Evolutionary conservation across 2,113 vertebrate genomes (phyloP).

Genomic region (Pipa parva): DNA sequence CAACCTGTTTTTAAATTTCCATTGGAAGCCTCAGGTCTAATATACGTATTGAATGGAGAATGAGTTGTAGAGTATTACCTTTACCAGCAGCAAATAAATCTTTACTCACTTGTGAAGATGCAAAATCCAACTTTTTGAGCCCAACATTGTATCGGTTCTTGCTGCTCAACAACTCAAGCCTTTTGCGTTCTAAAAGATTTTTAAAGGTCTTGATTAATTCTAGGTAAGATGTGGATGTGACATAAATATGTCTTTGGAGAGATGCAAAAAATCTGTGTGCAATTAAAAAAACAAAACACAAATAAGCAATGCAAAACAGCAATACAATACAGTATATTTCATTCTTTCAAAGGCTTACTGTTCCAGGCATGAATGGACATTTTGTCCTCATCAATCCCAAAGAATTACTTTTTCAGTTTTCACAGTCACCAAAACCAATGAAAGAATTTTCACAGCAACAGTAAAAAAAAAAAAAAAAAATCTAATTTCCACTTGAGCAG

Average conservation of each 20-base stretch:
- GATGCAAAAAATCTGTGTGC: constrained; percentile 48
- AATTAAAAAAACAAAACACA: constrained; percentile 50
- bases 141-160: constrained; percentile 47
- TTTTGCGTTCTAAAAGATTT: constrained; percentile 51
- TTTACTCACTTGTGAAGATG: constrained; percentile 46
- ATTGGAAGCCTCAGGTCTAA: constrained; percentile 28
- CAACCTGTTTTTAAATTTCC: constrained; percentile 44
- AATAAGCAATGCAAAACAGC: constrained; percentile 48
- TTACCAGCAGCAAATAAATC: constrained; percentile 19
- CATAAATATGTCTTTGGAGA: constrained; percentile 45
- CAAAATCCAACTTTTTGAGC: constrained; percentile 47
- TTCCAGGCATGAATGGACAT: constrained; percentile 47
- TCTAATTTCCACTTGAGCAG: constrained; percentile 56
- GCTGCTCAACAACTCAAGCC: constrained; percentile 45
- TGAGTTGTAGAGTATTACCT: constrained; percentile 27
- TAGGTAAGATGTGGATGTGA: constrained; percentile 51
- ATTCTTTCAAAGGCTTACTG: constrained; percentile 33
- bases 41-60: neutral
- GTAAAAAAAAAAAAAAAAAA: constrained; percentile 51
- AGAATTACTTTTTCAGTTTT: constrained; percentile 49
- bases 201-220: constrained; percentile 54
- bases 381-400: constrained; percentile 54
- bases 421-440: constrained; percentile 53
- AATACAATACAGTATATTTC: constrained; percentile 44
- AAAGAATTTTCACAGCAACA: constrained; percentile 49